Evolutionary conservation across 1,140 invertebrate species (phyloP).

Genomic region (Trichonephila clavipes): DNA sequence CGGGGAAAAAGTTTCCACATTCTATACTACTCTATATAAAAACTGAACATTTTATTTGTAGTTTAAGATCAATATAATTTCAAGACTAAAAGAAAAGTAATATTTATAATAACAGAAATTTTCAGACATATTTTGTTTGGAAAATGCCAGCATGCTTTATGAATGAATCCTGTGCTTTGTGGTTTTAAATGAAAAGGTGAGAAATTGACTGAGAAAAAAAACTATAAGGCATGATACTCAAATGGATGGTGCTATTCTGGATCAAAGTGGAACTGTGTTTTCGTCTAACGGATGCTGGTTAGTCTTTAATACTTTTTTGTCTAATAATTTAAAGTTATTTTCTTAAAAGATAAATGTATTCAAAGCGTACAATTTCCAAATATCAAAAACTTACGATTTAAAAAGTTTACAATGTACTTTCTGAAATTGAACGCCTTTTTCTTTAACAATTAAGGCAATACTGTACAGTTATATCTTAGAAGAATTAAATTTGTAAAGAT

Average conservation of each 20-base stretch:
- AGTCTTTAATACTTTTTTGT: background rate
- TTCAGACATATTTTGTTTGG: background rate
- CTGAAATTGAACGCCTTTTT: no score
- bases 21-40: background rate
- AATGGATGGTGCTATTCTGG: constrained; percentile 28
- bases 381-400: no score
- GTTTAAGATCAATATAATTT: no score
- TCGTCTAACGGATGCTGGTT: background rate
- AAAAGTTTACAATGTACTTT: no score
- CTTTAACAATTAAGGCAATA: no score
- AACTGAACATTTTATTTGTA: background rate
- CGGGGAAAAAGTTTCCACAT: background rate
- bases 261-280: constrained; percentile 13
- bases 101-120: no score
- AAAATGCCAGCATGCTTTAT: background rate
- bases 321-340: no score
- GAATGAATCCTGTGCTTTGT: background rate
- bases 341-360: no score
- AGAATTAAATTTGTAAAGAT: no score
- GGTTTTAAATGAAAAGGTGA: background rate
- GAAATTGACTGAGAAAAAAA: background rate
- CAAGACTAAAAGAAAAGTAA: no score
- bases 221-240: background rate
- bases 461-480: no score
- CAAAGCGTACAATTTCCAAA: no score